phyloP scores from a whole-genome alignment of 2,113 vertebrate genomes.

The Pungitius pungitius region DNA sequence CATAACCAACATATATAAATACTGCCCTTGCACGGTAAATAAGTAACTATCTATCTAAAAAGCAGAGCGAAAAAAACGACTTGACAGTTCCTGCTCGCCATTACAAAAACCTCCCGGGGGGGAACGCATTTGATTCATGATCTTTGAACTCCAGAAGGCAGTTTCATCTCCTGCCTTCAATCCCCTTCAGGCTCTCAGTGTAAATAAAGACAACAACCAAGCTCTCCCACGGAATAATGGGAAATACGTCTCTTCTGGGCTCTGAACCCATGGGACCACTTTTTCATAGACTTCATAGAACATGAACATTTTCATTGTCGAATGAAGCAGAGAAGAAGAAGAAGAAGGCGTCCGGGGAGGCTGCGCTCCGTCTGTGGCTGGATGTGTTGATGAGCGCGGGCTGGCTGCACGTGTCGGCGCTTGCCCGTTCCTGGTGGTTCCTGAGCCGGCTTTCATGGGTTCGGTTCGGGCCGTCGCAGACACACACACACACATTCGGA shows the following conservation, averaged over 20 bases:
- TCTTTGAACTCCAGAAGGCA: conserved; percentile 31
- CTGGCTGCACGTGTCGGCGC: conserved; percentile 67
- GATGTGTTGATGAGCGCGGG: conserved; percentile 70
- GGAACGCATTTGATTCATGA: conserved; percentile 28
- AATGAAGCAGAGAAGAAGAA: neutral
- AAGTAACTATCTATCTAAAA: neutral
- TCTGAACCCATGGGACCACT: conserved; percentile 15
- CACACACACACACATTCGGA: conserved; percentile 21
- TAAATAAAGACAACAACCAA: neutral
- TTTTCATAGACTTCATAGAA: neutral
- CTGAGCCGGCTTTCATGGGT: conserved; percentile 50
- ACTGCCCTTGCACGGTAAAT: too few species aligned
- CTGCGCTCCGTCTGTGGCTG: conserved; percentile 12
- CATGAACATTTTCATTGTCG: neutral
- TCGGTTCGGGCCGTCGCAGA: conserved; percentile 36
- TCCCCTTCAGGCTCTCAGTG: conserved; percentile 23
- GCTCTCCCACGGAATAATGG: conserved; percentile 2
- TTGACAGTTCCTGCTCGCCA: neutral
- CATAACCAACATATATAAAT: neutral
- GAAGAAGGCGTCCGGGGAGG: conserved; percentile 5
- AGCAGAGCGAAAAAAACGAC: neutral
- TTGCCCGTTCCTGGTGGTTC: conserved; percentile 66
- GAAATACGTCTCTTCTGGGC: conserved; percentile 26
- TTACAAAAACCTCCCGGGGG: conserved; percentile 17
- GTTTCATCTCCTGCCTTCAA: conserved; percentile 26